Conservation (phyloP, 2,113 vertebrate species). For the Strix uralensis region DNA sequence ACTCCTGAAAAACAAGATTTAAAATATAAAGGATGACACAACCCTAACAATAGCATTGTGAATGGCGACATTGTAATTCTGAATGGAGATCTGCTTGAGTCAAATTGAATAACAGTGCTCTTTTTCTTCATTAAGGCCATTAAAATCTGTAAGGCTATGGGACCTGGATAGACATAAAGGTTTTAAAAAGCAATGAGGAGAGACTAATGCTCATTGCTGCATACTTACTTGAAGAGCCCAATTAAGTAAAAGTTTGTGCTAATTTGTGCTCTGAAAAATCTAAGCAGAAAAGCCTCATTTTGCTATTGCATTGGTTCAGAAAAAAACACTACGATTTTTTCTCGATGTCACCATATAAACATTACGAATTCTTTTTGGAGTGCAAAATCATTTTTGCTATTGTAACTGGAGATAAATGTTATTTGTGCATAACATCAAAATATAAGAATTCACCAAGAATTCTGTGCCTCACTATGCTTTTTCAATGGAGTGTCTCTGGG, state of each 20-base stretch:
- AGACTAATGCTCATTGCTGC: slow-evolving; percentile 13
- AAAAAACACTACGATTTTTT: not conserved
- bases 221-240: slow-evolving; percentile 9
- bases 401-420: not conserved
- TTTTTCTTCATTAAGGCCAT: slow-evolving; percentile 56
- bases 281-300: not conserved
- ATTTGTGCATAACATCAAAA: slow-evolving; percentile 9
- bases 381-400: not conserved
- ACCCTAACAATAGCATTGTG: not conserved
- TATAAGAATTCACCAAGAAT: not conserved
- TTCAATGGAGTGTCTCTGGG: slow-evolving; percentile 58
- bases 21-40: slow-evolving; percentile 17
- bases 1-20: slow-evolving; percentile 15
- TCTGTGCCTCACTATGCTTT: not conserved
- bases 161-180: slow-evolving; percentile 14
- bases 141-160: slow-evolving; percentile 30
- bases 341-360: slow-evolving; percentile 24
- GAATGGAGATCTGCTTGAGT: slow-evolving; percentile 19
- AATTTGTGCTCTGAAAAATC: slow-evolving; percentile 32
- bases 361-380: slow-evolving; percentile 30
- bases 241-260: slow-evolving; percentile 54
- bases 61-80: slow-evolving; percentile 27
- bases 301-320: not conserved
- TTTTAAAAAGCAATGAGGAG: slow-evolving; percentile 49
- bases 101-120: slow-evolving; percentile 46